Evolutionary conservation across 2,888 invertebrate genomes (phyloP).

Genomic region (Chrysolina haemoptera): DNA sequence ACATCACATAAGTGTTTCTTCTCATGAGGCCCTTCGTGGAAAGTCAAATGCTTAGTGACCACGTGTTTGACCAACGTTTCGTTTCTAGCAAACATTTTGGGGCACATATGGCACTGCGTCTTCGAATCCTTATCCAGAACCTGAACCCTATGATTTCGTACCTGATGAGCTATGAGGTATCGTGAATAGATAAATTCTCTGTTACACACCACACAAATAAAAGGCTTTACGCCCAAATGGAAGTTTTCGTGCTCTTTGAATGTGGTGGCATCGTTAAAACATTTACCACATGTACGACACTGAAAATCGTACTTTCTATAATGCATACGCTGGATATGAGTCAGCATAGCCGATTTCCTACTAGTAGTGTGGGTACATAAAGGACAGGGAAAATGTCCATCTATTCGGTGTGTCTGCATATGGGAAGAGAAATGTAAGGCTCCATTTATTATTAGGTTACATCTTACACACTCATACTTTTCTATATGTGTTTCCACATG

Average conservation of each 20-base stretch:
- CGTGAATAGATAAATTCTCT: slow-evolving; percentile 64
- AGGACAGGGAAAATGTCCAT: slow-evolving; percentile 59
- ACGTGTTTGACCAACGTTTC: slow-evolving; percentile 70
- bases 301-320: slow-evolving; percentile 66
- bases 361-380: slow-evolving; percentile 54
- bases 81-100: slow-evolving; percentile 60
- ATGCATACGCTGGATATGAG: slow-evolving; percentile 56
- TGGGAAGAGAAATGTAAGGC: slow-evolving; percentile 62
- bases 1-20: slow-evolving; percentile 63
- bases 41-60: slow-evolving; percentile 60
- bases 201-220: slow-evolving; percentile 69
- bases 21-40: slow-evolving; percentile 55
- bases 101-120: slow-evolving; percentile 63
- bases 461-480: slow-evolving; percentile 63
- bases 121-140: slow-evolving; percentile 68
- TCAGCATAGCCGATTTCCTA: slow-evolving; percentile 56
- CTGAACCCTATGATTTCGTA: slow-evolving; percentile 61
- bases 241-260: slow-evolving; percentile 68
- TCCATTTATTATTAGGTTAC: slow-evolving; percentile 58
- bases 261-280: slow-evolving; percentile 69
- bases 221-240: slow-evolving; percentile 67
- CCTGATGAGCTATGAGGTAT: slow-evolving; percentile 60
- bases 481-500: slow-evolving; percentile 59
- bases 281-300: slow-evolving; percentile 71
- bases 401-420: slow-evolving; percentile 60